These are phyloP conservation scores for Pitta sordida DNA, from an alignment of 2,113 vertebrate species.

Conservation along the genomic window DNA sequence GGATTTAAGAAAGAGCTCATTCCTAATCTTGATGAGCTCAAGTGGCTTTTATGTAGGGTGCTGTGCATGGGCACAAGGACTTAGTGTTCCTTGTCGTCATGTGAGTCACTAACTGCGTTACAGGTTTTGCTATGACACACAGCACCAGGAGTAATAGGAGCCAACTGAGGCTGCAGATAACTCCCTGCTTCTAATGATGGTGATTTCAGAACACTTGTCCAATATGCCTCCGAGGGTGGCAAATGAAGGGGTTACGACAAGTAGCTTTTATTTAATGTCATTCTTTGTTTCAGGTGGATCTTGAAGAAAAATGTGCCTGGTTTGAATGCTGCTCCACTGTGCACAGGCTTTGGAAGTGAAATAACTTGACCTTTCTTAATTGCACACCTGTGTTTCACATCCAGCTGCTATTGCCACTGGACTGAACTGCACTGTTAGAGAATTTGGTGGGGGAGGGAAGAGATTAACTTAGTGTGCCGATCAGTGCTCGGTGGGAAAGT, in stretches of 20 bases:
- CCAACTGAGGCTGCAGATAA: neutral
- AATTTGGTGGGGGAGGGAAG: neutral
- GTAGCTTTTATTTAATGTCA: neutral
- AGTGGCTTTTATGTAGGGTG: neutral
- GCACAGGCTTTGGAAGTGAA: neutral
- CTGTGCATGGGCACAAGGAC: neutral
- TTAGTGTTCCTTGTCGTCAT: neutral
- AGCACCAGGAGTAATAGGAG: neutral
- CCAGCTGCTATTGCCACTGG: neutral
- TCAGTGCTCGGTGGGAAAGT: neutral
- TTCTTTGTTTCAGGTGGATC: neutral
- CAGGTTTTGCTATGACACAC: neutral
- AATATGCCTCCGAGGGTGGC: fast-evolving
- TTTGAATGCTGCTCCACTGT: neutral
- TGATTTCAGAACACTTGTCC: neutral
- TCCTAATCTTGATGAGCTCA: conserved; percentile 34
- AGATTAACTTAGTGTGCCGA: neutral
- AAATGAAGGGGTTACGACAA: neutral
- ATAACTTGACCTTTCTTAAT: neutral
- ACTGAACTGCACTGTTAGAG: neutral
- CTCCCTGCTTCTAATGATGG: neutral
- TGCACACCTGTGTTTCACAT: neutral
- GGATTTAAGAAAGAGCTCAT: neutral
- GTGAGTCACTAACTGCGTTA: neutral
- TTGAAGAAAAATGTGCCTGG: neutral